These are phyloP conservation scores for Tupaia tana DNA, from an alignment of 2,113 vertebrate genomes.

Conservation along the genomic window DNA sequence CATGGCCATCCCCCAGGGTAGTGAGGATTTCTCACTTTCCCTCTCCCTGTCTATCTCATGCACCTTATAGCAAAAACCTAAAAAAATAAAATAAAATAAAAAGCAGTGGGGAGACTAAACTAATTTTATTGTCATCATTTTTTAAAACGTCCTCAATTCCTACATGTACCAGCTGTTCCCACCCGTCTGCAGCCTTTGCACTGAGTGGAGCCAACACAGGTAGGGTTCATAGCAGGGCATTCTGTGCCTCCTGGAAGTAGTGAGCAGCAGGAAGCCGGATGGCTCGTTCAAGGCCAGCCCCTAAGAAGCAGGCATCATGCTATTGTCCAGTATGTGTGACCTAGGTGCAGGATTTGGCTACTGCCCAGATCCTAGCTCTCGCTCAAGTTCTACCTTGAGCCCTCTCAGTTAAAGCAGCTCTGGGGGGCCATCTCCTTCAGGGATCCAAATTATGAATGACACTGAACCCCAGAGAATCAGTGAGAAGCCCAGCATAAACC, in stretches of 20 bases:
- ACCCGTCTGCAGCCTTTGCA: not conserved
- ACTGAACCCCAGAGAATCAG: not conserved
- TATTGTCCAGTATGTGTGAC: too few species aligned
- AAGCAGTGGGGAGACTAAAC: not conserved
- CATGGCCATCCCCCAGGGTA: too few species aligned
- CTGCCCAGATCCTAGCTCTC: not conserved
- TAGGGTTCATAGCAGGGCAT: not conserved
- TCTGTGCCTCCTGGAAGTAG: not conserved
- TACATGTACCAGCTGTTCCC: not conserved
- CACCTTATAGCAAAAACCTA: too few species aligned
- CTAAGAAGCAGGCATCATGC: not conserved
- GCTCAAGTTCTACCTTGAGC: not conserved
- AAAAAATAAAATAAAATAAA: too few species aligned
- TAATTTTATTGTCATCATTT: not conserved
- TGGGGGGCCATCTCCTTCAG: not conserved
- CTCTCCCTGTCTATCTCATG: too few species aligned
- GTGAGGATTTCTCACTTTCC: too few species aligned
- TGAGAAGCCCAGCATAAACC: not conserved
- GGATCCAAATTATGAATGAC: not conserved
- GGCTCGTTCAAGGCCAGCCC: not conserved
- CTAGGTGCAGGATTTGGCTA: not conserved
- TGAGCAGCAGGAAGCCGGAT: not conserved
- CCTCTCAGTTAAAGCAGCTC: not conserved
- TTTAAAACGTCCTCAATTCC: not conserved
- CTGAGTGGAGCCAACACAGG: not conserved